Evolutionary conservation across 2,797 vertebrate genomes (phyloP), one percentile per base, ranked within the genome.

Genomic region (Hypotaenidia philippensis): DNA sequence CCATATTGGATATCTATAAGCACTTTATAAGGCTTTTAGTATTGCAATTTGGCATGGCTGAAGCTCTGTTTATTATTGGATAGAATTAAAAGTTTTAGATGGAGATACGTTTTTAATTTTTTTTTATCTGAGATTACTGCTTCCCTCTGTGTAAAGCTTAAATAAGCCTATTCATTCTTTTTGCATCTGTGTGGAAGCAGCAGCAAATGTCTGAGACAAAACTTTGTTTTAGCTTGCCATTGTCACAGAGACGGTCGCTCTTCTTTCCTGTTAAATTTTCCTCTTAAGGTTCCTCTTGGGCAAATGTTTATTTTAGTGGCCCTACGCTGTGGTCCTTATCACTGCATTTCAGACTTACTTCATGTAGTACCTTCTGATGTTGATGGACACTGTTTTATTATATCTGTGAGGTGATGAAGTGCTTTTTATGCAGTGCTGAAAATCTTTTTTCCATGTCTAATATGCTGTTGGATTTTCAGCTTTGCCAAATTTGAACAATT

Each of bases 201-300:
- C 57, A 79, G 36, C 63, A 87, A 83, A 88, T n/a, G 26, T 50
- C 45, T 1, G 1, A 78, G 40, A 34, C 45, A 87, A 64, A 94
- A 95, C 69, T 94, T 92, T 75, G n/a, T 36, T 78, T 87, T 75
- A n/a, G 2, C 38, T 49, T 91, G 53, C 45, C 69, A 53, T 78
- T 91, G 61, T 34, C 29, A 4, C 50, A 25, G 56, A 88, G 53
- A 36, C 49, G 3, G 1, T 78, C 6, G 15, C 13, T 74, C 7
- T 72, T 90, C 18, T 52, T 87, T 85, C 49, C 31, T 75, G 6
- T 55, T 34, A 68, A 44, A 13, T 49, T 84, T 70, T 66, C 17
- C 5, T 68, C 27, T 74, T 71, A 25, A 7, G 13, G 4, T 81
- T 87, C 89, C 26, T 80, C 21, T 68, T 78, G 17, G 47, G 32